phyloP scores from a whole-genome alignment of 2,797 vertebrate species.

The Megaceryle alcyon region DNA sequence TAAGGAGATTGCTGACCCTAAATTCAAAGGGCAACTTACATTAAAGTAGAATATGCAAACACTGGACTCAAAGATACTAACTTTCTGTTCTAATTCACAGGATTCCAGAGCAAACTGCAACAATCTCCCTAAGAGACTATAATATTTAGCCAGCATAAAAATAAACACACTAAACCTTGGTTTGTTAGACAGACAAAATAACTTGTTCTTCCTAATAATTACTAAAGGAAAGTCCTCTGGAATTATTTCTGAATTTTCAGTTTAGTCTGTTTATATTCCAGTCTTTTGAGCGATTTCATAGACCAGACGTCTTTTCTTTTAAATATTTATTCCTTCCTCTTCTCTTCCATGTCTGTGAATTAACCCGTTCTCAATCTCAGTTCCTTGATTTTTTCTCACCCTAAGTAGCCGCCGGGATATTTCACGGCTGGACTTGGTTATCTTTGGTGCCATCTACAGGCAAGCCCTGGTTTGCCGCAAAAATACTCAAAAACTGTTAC shows the following conservation, averaged over 20 bases:
- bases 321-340: not conserved
- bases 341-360: not conserved
- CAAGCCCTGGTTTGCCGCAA: not conserved
- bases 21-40: not conserved
- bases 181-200: not conserved
- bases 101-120: not conserved
- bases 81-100: not conserved
- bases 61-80: not conserved
- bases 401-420: fast-evolving
- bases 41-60: not conserved
- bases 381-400: not conserved
- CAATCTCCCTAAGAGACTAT: not conserved
- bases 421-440: not conserved
- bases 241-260: not conserved
- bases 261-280: not conserved
- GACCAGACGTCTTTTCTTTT: not conserved
- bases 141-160: not conserved
- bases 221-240: not conserved
- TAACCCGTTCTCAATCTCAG: not conserved
- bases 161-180: not conserved
- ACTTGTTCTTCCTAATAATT: not conserved
- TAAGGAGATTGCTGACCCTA: not conserved
- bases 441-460: conserved; percentile 73
- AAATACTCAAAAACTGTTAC: not conserved
- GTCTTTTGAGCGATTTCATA: not conserved